Conservation (phyloP, 2,888 invertebrate species). For the Pandemis cinnamomeana region DNA sequence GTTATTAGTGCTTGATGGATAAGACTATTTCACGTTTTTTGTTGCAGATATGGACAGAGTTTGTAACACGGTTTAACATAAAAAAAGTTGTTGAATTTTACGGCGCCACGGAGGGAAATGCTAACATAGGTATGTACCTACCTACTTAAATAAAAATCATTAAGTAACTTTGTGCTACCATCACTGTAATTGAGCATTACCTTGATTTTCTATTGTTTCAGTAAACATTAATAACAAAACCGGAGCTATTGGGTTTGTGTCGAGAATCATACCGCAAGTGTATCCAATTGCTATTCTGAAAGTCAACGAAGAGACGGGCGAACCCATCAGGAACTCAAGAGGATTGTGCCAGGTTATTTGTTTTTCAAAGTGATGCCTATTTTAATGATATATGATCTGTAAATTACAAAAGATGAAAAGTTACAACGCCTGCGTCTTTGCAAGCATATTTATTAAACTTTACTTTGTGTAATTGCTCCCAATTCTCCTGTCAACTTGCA, state of each 20-base stretch:
- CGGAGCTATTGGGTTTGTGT: conserved; percentile 98
- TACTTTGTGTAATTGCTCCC: no score
- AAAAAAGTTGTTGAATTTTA: conserved; percentile 96
- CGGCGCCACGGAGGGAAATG: conserved; percentile 99
- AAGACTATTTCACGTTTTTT: not conserved
- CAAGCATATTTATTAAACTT: no score
- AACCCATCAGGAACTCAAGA: conserved; percentile 93
- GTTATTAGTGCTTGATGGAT: no score
- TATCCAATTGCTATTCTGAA: conserved; percentile 98
- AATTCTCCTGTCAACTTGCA: no score
- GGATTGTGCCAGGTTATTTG: conserved; percentile 90
- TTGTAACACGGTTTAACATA: conserved; percentile 94
- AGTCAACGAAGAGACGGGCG: conserved; percentile 94
- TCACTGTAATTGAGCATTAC: not conserved
- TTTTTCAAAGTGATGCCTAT: not conserved
- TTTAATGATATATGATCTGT: not conserved
- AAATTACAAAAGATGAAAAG: not conserved
- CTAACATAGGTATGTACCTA: conserved; percentile 92
- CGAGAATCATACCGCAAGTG: conserved; percentile 93
- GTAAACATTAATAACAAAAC: conserved; percentile 96
- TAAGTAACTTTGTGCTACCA: conserved; percentile 60
- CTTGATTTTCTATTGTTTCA: conserved; percentile 71
- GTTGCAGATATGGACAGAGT: conserved; percentile 94
- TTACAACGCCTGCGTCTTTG: not conserved
- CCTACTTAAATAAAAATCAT: not conserved